These are phyloP conservation scores for Oligia strigilis DNA, from an alignment of 2,888 invertebrate genomes.

Conservation along the genomic window DNA sequence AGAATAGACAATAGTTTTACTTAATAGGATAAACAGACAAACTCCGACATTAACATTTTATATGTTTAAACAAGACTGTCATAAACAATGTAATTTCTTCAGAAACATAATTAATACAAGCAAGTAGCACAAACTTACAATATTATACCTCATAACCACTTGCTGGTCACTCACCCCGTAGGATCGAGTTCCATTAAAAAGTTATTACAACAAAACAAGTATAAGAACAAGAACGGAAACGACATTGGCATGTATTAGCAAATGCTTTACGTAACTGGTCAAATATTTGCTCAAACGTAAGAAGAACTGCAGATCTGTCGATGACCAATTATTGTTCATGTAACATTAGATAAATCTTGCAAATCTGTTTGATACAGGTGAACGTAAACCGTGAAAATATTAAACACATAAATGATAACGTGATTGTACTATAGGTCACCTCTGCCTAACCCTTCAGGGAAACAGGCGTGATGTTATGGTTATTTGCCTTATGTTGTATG, in stretches of 20 bases:
- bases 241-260: conserved; percentile 51
- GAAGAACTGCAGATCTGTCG: conserved; percentile 45
- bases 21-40: background rate
- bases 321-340: conserved; percentile 30
- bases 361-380: conserved; percentile 9
- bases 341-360: conserved; percentile 11
- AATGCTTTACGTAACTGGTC: conserved; percentile 54
- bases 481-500: background rate
- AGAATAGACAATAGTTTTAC: background rate
- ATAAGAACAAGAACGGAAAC: conserved; percentile 45
- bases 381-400: background rate
- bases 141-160: conserved; percentile 1
- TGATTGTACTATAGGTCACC: background rate
- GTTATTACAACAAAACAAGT: conserved; percentile 41
- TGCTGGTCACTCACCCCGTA: conserved; percentile 50
- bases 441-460: background rate
- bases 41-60: background rate
- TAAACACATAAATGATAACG: background rate
- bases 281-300: conserved; percentile 59
- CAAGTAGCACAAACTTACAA: conserved; percentile 11
- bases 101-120: background rate
- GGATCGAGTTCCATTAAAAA: conserved; percentile 51
- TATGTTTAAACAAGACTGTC: background rate
- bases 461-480: background rate
- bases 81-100: background rate